Evolutionary conservation across 1,140 invertebrate species (phyloP).

Genomic region (Drosophila obscura): DNA sequence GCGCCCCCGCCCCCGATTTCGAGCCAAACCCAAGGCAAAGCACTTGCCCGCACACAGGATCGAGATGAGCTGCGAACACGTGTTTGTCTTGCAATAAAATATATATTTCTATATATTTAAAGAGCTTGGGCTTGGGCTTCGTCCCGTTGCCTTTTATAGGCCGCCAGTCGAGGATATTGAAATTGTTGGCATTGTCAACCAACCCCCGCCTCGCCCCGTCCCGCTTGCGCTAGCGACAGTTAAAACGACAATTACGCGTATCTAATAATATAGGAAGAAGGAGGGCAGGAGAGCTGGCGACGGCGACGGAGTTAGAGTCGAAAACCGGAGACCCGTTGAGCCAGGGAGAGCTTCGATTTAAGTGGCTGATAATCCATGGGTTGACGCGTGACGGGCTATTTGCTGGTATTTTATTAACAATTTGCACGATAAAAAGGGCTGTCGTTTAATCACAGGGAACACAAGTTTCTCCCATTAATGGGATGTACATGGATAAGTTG

Average conservation of each 20-base stretch:
- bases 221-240: background rate
- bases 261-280: conserved; percentile 26
- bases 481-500: no score
- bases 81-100: conserved; percentile 67
- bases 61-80: conserved; percentile 63
- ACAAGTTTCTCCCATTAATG: no score
- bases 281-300: no score
- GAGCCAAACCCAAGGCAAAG: background rate
- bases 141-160: conserved; percentile 23
- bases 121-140: background rate
- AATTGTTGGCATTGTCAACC: conserved; percentile 48
- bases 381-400: conserved; percentile 55
- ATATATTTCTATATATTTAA: conserved; percentile 42
- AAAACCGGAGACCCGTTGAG: background rate
- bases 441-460: conserved; percentile 17
- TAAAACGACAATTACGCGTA: conserved; percentile 51
- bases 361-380: conserved; percentile 53
- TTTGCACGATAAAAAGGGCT: conserved; percentile 38
- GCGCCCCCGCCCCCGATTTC: no score
- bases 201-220: background rate
- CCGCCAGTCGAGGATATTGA: conserved; percentile 27
- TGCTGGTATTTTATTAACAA: conserved; percentile 50
- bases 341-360: conserved; percentile 41
- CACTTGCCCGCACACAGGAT: conserved; percentile 26
- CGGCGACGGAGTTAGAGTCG: background rate